Evolutionary conservation across 2,888 invertebrate genomes (phyloP).

Genomic region (Tupiocoris notatus): DNA sequence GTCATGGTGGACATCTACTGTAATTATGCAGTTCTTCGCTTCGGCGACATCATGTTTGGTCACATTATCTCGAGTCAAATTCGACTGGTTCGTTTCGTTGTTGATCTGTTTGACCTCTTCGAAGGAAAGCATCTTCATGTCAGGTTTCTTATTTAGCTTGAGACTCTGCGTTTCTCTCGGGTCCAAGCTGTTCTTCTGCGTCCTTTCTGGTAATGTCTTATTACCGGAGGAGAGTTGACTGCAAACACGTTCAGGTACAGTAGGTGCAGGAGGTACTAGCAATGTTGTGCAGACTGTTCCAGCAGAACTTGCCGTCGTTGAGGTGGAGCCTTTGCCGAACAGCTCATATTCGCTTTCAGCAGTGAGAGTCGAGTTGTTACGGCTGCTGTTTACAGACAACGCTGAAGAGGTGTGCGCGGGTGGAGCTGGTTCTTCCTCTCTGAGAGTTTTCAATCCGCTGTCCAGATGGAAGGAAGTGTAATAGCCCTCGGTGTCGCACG

Average conservation of each 20-base stretch:
- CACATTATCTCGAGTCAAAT: constrained; percentile 48
- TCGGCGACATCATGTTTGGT: constrained; percentile 46
- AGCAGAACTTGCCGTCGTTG: constrained; percentile 86
- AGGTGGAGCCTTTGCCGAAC: constrained; percentile 82
- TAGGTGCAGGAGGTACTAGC: constrained; percentile 68
- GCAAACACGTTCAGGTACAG: constrained; percentile 79
- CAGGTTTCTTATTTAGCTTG: constrained; percentile 47
- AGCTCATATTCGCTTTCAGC: constrained; percentile 88
- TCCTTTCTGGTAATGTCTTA: constrained; percentile 49
- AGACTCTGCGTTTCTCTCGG: constrained; percentile 49
- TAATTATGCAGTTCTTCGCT: constrained; percentile 48
- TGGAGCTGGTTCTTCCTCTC: constrained; percentile 67
- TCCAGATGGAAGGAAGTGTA: constrained; percentile 97
- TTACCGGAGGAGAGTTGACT: constrained; percentile 49
- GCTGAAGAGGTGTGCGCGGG: constrained; percentile 71
- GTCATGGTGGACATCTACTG: constrained; percentile 53
- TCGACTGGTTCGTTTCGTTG: constrained; percentile 35
- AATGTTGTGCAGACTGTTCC: constrained; percentile 85
- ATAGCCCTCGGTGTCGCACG: constrained; percentile 95
- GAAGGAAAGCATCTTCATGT: constrained; percentile 46
- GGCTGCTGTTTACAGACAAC: constrained; percentile 66
- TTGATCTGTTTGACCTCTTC: constrained; percentile 47
- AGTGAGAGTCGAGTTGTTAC: constrained; percentile 57
- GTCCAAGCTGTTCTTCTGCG: constrained; percentile 43
- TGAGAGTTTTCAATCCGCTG: constrained; percentile 82